Conservation (phyloP, 2,113 vertebrate genomes). For the Taxidea taxus region DNA sequence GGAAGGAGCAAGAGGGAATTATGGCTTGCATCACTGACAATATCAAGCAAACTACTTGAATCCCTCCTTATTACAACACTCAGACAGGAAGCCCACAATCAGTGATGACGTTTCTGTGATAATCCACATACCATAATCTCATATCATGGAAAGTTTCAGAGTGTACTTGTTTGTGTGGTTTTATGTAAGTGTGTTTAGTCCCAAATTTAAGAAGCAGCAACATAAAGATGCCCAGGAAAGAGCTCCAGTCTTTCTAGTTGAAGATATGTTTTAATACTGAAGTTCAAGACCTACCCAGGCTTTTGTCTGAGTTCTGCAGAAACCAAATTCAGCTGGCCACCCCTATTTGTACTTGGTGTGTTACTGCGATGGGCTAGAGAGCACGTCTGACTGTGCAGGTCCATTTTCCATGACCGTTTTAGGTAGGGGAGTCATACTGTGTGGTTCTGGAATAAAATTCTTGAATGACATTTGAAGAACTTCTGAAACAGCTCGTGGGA, state of each 20-base stretch:
- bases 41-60: neutral
- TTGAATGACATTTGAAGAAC: neutral
- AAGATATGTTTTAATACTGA: neutral
- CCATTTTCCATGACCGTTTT: neutral
- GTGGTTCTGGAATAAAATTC: slow-evolving; percentile 15
- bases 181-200: neutral
- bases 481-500: neutral
- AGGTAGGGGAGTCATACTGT: neutral
- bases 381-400: neutral
- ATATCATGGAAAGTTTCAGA: neutral
- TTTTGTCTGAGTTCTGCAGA: neutral
- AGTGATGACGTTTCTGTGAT: neutral
- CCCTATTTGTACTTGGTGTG: neutral
- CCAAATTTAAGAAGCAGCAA: neutral
- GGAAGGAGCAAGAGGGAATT: neutral
- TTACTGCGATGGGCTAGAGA: neutral
- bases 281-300: neutral
- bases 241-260: neutral
- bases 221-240: neutral
- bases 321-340: neutral
- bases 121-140: neutral
- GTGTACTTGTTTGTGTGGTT: neutral
- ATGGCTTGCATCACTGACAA: neutral
- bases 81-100: neutral
- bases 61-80: slow-evolving; percentile 9